phyloP scores from a whole-genome alignment of 2,797 vertebrate species.

The Parauchenoglanis ngamensis region DNA sequence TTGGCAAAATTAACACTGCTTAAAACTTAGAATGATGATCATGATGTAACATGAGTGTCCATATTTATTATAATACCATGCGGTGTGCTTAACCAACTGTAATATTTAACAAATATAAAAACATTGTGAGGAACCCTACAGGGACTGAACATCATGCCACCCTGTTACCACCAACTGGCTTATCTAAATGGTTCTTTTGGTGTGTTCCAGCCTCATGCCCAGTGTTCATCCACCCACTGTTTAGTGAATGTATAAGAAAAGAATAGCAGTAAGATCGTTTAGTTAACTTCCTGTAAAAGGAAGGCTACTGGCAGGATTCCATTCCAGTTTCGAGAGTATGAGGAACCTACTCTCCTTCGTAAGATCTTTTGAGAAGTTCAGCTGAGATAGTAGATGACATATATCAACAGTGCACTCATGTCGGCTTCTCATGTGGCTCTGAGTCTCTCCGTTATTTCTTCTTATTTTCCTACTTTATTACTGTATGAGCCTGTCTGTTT shows the following conservation, averaged over 20 bases:
- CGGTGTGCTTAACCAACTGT: not conserved
- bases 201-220: not conserved
- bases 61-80: not conserved
- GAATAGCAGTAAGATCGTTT: not conserved
- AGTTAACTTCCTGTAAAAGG: not conserved
- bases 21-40: not conserved
- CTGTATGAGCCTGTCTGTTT: not conserved
- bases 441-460: not conserved
- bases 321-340: not conserved
- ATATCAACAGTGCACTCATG: not conserved
- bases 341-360: not conserved
- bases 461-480: not conserved
- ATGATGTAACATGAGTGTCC: not conserved
- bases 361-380: not conserved
- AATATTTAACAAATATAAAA: not conserved
- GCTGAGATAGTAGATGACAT: not conserved
- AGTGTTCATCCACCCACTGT: not conserved
- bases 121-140: not conserved
- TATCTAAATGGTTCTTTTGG: not conserved
- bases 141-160: not conserved
- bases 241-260: not conserved
- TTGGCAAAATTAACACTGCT: too few relatives aligned
- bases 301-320: not conserved
- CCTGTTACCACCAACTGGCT: not conserved
- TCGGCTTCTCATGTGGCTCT: not conserved